A percentile compares a stretch with the other conserved stretches of the same genome.
phyloP scores from a whole-genome alignment of 2,888 invertebrate genomes.

The Teleogryllus oceanicus region DNA sequence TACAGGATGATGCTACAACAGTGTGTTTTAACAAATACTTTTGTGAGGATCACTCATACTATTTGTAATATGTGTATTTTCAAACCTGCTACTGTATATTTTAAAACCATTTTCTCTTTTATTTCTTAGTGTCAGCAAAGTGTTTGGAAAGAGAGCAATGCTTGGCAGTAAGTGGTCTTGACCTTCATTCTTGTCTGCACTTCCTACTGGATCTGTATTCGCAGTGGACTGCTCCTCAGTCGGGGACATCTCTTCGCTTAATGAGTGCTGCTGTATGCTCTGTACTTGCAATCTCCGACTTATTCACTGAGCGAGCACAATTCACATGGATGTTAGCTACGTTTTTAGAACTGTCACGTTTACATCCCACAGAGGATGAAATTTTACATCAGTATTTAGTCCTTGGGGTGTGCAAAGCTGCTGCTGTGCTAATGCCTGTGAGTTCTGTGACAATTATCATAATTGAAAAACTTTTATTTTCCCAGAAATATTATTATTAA shows the following conservation, averaged over 20 bases:
- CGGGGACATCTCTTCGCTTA: conserved; percentile 49
- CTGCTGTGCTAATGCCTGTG: conserved; percentile 61
- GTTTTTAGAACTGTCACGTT: conserved; percentile 59
- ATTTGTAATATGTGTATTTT: too few relatives aligned
- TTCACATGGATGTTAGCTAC: conserved; percentile 76
- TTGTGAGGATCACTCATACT: too few relatives aligned
- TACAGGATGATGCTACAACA: too few relatives aligned
- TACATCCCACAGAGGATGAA: conserved; percentile 70
- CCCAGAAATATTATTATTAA: too few relatives aligned
- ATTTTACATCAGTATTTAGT: conserved; percentile 68
- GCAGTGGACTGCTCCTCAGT: conserved; percentile 63
- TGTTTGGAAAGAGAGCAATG: conserved; percentile 47
- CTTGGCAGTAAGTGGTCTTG: conserved; percentile 63
- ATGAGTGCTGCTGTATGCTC: conserved; percentile 61
- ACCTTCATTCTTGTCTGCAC: conserved; percentile 88
- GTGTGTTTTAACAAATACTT: too few relatives aligned
- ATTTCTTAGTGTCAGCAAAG: conserved; percentile 36
- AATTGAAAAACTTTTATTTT: too few relatives aligned
- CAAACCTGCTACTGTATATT: not conserved
- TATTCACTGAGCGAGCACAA: conserved; percentile 71
- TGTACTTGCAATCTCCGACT: conserved; percentile 69
- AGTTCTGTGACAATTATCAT: conserved; percentile 36
- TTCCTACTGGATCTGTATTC: conserved; percentile 87
- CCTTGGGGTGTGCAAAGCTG: conserved; percentile 64
- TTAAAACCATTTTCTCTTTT: not conserved